A percentile compares a stretch with the other conserved stretches of the same genome.
These are phyloP conservation scores for Drosophila acutilabella DNA, from an alignment of 2,888 invertebrate species.

Conservation along the genomic window DNA sequence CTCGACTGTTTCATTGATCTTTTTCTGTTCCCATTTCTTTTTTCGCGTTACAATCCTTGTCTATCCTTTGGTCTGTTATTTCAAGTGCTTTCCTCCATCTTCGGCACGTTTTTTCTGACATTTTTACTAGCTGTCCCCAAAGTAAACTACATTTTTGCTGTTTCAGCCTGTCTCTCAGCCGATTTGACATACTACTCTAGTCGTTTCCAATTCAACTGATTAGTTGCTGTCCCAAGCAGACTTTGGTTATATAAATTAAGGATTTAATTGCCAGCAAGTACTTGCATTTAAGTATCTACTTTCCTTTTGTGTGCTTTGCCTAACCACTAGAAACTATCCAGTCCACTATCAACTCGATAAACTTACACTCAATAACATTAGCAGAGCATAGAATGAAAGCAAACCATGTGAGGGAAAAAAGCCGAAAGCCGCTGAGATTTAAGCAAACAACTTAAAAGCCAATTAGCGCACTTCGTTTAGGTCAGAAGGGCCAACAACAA, in stretches of 20 bases:
- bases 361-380: neutral
- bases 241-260: conserved; percentile 6
- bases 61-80: no score
- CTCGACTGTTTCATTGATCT: no score
- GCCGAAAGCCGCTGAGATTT: conserved; percentile 50
- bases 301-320: conserved; percentile 6
- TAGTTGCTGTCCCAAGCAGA: conserved; percentile 9
- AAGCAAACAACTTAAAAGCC: conserved; percentile 76
- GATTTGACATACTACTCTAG: neutral
- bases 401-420: neutral
- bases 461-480: conserved; percentile 72
- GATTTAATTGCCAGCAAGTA: conserved; percentile 14
- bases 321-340: conserved; percentile 13
- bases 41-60: no score
- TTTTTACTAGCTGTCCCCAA: neutral
- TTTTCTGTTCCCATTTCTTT: no score
- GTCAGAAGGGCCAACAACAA: conserved; percentile 42
- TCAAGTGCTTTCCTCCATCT: neutral
- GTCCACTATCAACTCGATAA: neutral
- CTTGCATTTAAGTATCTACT: conserved; percentile 3
- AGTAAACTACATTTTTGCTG: neutral
- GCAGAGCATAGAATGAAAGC: neutral
- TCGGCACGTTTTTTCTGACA: neutral
- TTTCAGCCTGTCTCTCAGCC: neutral
- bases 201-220: conserved; percentile 3